A percentile compares a stretch with the other conserved stretches of the same genome.
phyloP scores from a whole-genome alignment of 2,797 vertebrate species.

The Typhlichthys subterraneus region DNA sequence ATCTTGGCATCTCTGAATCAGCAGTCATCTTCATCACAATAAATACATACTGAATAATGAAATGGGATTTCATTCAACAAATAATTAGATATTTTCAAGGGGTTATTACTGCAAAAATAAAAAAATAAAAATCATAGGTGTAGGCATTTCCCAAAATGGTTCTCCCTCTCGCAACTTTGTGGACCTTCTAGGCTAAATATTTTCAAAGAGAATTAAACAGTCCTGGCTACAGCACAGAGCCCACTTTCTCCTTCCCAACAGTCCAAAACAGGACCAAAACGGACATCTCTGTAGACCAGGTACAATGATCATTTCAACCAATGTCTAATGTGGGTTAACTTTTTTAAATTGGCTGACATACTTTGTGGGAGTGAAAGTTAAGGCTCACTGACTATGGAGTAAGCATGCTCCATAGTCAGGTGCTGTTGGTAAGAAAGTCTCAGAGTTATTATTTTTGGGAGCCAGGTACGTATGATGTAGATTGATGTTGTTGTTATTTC shows the following conservation, averaged over 20 bases:
- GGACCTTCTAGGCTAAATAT: slow-evolving; percentile 72
- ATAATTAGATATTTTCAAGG: slow-evolving; percentile 28
- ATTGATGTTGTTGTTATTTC: slow-evolving; percentile 42
- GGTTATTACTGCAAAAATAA: slow-evolving; percentile 26
- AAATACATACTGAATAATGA: slow-evolving; percentile 47
- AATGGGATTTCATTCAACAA: slow-evolving; percentile 71
- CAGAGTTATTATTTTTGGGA: slow-evolving; percentile 73
- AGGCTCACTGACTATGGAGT: slow-evolving; percentile 57
- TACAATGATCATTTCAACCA: slow-evolving; percentile 9
- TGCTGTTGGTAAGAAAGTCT: slow-evolving; percentile 87
- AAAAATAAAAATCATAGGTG: slow-evolving; percentile 33
- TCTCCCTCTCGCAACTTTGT: slow-evolving; percentile 70
- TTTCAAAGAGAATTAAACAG: slow-evolving; percentile 65
- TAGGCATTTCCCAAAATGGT: slow-evolving; percentile 19
- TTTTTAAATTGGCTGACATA: slow-evolving; percentile 11
- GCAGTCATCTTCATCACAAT: slow-evolving; percentile 22
- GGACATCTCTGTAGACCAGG: slow-evolving; percentile 13
- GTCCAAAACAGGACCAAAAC: slow-evolving; percentile 30
- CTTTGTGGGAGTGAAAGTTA: slow-evolving; percentile 61
- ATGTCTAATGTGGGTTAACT: slow-evolving; percentile 1
- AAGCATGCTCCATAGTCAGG: slow-evolving; percentile 61
- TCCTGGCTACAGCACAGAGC: slow-evolving; percentile 73
- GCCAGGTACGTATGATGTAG: slow-evolving; percentile 84
- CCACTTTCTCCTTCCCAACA: slow-evolving; percentile 64
- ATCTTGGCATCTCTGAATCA: slow-evolving; percentile 35